Base-by-base conservation (phyloP, 92 coral and sea anemone genomes). In the Phenganax stokvisi region DNA sequence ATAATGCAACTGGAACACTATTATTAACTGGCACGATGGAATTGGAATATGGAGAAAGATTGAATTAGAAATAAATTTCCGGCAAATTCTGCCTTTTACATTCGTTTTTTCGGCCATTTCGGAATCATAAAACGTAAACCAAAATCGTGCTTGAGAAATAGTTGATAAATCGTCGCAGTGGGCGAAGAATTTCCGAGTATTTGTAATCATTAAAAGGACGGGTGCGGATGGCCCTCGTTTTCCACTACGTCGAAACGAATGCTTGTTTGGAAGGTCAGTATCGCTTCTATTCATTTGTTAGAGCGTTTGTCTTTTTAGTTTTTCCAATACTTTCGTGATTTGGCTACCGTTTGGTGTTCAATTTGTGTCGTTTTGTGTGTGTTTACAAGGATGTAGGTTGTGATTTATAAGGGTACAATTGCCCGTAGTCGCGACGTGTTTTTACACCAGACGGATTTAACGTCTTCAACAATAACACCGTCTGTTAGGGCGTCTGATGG, bases 181-280 rank as follows among this genome's bases (percentile, higher is more conserved):
- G 86, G 79, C 37, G 93, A 89, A 53, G 77, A 86, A 13, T 79
- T 85, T 58, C 91, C 91, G 47, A 89, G 83, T 64, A 93, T 93
- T 20, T 81, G 89, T 93, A 6, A 91, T 93, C n/a, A 93, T 93
- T 83, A 93, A 93, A 80, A 81, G 98, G 86, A 93, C 85, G 77
- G 98, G 98, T 30, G 67, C 92, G 9, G 98, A 91, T 84, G 98
- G 98, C 0, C 90, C 97, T 72, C 93, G 90, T 75, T 93, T 91
- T 84, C 97, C 98, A 29, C 85, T 93, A 63, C 86, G 92, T 71
- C 84, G 86, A 55, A 84, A 84, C 77, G 89, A 91, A 75, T 93
- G 97, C 59, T 81, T 89, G 37, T 93, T 93, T 84, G 98, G 98
- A 89, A 91, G 98, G 98, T 93, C 60, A 66, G 93, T n/a, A 37